Evolutionary conservation across 2,888 invertebrate genomes (phyloP), one percentile per base, ranked within the genome.

Genomic region (Neuroscelio doddi): DNA sequence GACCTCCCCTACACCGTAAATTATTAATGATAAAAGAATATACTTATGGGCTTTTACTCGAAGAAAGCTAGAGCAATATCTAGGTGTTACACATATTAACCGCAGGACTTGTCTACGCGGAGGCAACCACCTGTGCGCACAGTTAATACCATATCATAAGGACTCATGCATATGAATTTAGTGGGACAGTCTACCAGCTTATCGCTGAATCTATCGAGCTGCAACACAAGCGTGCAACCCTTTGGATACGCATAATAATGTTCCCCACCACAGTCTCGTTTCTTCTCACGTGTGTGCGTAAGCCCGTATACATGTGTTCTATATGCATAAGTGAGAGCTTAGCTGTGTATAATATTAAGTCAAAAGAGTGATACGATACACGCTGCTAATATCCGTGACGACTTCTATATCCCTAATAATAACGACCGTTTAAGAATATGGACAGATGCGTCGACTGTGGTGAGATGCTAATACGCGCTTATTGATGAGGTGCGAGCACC

Each of bases 61-160:
- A 45, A 49, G 44, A 52, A 44, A 63, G 49, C 58, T 65, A 58
- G 52, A 52, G 24, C 7, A 12, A 41, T 56, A 65, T 69, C 65
- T 74, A 71, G 70, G 75, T 74, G 75, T 76, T 76, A 74, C 70
- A 71, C 73, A 71, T 76, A 72, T 57, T 53, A 76, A 73, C 72
- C 68, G 72, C 67, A 72, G 70, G 71, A 66, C 55, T 64, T 73
- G 69, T 69, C 71, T 71, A 73, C 75, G 72, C 65, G 65, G 71
- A 78, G 72, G 76, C 78, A 81, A 77, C 80, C 83, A 83, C 82
- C 83, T 82, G 83, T 82, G 80, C 79, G 81, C 82, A 81, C 81
- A 83, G 74, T 77, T 82, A 81, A 83, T 83, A 76, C 79, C 77
- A 80, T 80, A 82, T 82, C 82, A 83, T 83, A 83, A 83, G 76